These are phyloP conservation scores for Thrips palmi DNA, from an alignment of 1,140 invertebrate species.

Conservation along the genomic window DNA sequence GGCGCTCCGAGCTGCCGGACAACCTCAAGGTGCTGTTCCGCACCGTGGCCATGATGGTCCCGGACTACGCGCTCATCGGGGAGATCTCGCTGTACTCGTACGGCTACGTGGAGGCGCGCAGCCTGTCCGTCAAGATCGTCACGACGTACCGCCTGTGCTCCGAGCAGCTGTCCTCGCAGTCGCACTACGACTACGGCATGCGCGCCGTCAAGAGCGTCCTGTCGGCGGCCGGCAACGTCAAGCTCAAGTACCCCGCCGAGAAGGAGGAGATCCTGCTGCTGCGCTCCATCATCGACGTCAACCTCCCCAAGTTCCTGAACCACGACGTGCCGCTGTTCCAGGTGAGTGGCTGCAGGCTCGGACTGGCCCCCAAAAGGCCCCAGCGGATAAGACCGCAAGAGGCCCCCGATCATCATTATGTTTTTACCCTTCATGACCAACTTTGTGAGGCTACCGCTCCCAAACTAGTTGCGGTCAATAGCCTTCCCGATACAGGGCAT, in stretches of 20 bases:
- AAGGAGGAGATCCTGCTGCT: slow-evolving; percentile 58
- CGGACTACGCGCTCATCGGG: slow-evolving; percentile 78
- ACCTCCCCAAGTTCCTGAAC: slow-evolving; percentile 80
- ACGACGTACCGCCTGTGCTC: slow-evolving; percentile 77
- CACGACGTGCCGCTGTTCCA: slow-evolving; percentile 76
- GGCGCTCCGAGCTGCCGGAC: slow-evolving; percentile 68
- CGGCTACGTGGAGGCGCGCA: slow-evolving; percentile 64
- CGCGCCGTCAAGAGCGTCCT: slow-evolving; percentile 67
- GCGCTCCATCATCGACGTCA: slow-evolving; percentile 77
- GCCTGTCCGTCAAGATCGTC: slow-evolving; percentile 71
- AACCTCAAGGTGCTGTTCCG: slow-evolving; percentile 82
- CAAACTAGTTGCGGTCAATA: too few species aligned
- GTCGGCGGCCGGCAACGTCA: slow-evolving; percentile 69
- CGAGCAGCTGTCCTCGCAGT: slow-evolving; percentile 70
- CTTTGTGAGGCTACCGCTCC: too few species aligned
- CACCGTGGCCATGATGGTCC: slow-evolving; percentile 91
- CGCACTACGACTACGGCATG: slow-evolving; percentile 82
- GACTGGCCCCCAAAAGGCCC: too few species aligned
- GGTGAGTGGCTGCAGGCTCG: too few species aligned
- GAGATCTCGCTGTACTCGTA: slow-evolving; percentile 82
- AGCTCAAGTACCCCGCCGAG: slow-evolving; percentile 65
- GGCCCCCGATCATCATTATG: too few species aligned
- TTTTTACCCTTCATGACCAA: too few species aligned
- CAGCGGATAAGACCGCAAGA: too few species aligned
- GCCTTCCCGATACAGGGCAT: too few species aligned